Conservation (phyloP, 2,888 invertebrate species). For the Drosophila affinis region DNA sequence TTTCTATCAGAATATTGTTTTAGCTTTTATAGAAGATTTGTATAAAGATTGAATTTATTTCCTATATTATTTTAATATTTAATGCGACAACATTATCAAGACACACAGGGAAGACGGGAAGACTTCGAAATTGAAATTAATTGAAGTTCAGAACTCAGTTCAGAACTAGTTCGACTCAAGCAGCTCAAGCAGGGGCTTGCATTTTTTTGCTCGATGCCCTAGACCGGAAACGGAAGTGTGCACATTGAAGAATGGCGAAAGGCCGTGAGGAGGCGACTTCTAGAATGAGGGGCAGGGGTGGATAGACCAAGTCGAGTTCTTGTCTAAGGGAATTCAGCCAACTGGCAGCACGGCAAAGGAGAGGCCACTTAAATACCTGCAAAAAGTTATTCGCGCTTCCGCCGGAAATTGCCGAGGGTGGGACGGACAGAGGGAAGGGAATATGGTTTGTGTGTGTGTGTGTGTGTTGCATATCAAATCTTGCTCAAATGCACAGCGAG, state of each 20-base stretch:
- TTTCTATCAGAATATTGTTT: not conserved
- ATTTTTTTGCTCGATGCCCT: slow-evolving; percentile 10
- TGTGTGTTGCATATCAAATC: slow-evolving; percentile 34
- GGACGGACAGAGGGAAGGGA: slow-evolving; percentile 10
- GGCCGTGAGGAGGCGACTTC: slow-evolving; percentile 39
- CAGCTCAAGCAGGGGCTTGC: not conserved
- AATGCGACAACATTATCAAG: too few species aligned
- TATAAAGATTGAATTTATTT: too few species aligned
- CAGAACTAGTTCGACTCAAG: slow-evolving; percentile 8
- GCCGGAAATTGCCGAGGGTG: slow-evolving; percentile 67
- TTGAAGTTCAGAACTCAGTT: not conserved
- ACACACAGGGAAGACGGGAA: too few species aligned
- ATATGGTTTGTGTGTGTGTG: slow-evolving; percentile 7
- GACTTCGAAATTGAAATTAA: not conserved
- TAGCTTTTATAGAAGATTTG: not conserved
- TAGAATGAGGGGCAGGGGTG: slow-evolving; percentile 14
- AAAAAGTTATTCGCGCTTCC: slow-evolving; percentile 68
- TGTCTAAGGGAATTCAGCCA: slow-evolving; percentile 34
- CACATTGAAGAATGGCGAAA: slow-evolving; percentile 55
- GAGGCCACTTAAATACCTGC: slow-evolving; percentile 74
- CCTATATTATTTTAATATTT: too few species aligned
- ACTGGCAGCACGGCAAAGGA: slow-evolving; percentile 16
- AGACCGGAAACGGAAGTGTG: slow-evolving; percentile 68
- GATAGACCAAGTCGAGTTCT: slow-evolving; percentile 33
- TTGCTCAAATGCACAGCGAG: slow-evolving; percentile 59